A percentile compares a stretch with the other conserved stretches of the same genome.
phyloP scores from a whole-genome alignment of 1,140 invertebrate species.

The Oryctes rhinoceros region DNA sequence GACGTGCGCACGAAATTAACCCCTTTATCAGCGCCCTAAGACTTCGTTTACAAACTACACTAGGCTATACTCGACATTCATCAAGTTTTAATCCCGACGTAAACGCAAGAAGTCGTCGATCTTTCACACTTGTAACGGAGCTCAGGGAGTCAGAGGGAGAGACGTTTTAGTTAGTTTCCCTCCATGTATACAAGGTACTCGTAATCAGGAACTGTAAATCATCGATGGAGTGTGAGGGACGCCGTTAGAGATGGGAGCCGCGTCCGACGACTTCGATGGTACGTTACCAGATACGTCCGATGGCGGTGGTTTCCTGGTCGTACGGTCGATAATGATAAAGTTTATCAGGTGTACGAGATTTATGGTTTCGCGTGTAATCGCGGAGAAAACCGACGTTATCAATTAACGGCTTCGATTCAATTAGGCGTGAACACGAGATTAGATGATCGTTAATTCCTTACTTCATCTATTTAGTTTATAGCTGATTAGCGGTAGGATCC shows the following conservation, averaged over 20 bases:
- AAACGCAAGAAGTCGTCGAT: slow-evolving; percentile 5
- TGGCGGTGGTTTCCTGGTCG: not conserved
- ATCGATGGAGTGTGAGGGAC: not conserved
- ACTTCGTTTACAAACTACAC: not conserved
- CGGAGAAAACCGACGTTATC: not conserved
- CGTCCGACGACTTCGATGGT: not conserved
- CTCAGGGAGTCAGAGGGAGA: not conserved
- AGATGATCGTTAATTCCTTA: slow-evolving; percentile 5
- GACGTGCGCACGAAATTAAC: not conserved
- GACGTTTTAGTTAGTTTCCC: not conserved
- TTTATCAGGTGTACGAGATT: slow-evolving; percentile 4
- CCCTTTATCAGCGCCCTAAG: not conserved
- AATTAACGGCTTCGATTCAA: slow-evolving; percentile 3
- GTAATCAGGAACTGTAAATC: not conserved
- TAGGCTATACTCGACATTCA: not conserved
- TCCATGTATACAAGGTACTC: not conserved
- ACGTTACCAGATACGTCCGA: not conserved
- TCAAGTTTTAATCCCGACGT: slow-evolving; percentile 9
- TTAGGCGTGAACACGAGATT: slow-evolving; percentile 1
- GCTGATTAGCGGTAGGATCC: not conserved
- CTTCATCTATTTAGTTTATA: not conserved
- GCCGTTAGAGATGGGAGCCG: not conserved
- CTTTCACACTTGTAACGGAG: not conserved
- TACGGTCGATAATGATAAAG: slow-evolving; percentile 6
- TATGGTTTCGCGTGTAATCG: not conserved